Evolutionary conservation across 2,797 vertebrate genomes (phyloP).

Genomic region (Myotis findleyi): DNA sequence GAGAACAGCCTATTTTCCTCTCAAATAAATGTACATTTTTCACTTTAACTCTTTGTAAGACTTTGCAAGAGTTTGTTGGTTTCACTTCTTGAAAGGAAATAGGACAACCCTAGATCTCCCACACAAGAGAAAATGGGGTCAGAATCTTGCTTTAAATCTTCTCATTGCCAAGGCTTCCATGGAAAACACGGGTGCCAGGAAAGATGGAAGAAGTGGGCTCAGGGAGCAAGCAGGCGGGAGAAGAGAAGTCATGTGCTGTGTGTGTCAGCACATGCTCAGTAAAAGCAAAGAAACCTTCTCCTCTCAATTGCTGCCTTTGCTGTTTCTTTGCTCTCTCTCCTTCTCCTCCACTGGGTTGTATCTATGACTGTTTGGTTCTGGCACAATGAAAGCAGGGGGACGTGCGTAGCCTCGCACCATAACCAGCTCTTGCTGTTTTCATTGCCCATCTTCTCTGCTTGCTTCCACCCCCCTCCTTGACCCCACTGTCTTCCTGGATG

Average conservation of each 20-base stretch:
- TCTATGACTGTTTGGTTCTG: neutral
- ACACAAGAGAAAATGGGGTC: neutral
- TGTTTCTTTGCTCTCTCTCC: neutral
- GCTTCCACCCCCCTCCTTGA: neutral
- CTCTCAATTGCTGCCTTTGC: neutral
- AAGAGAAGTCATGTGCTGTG: neutral
- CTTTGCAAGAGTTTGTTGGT: neutral
- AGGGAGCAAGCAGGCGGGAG: neutral
- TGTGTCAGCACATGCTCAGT: neutral
- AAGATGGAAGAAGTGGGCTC: neutral
- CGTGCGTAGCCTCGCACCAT: fast-evolving
- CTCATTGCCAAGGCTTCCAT: neutral
- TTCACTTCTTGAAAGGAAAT: conserved; percentile 33
- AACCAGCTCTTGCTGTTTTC: neutral
- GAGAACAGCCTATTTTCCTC: neutral
- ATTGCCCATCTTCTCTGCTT: neutral
- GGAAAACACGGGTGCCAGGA: neutral
- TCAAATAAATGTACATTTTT: neutral
- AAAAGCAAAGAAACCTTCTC: neutral
- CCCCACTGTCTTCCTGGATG: neutral
- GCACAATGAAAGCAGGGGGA: neutral
- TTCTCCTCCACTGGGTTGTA: neutral
- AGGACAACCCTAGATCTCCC: neutral
- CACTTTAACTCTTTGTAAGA: neutral
- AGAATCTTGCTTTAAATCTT: neutral